A percentile compares a stretch with the other conserved stretches of the same genome.
Conservation (phyloP, 1,140 invertebrate species). For the Steinernema khuongi region DNA sequence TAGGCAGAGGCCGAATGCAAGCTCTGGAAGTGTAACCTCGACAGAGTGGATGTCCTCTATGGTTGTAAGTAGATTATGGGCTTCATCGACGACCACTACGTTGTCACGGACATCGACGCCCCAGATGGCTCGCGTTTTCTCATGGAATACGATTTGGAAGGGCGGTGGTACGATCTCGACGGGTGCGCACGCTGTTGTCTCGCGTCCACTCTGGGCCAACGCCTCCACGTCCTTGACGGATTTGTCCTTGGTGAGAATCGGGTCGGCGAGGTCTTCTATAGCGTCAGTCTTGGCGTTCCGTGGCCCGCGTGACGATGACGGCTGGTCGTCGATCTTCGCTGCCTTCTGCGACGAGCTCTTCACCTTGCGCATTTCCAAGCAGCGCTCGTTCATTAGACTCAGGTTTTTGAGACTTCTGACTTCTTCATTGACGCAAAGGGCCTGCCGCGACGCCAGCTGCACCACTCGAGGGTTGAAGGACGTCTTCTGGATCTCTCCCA, state of each 20-base stretch:
- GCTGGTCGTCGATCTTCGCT: constrained; percentile 66
- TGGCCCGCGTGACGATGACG: constrained; percentile 74
- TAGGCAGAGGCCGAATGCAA: constrained; percentile 62
- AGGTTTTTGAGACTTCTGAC: constrained; percentile 73
- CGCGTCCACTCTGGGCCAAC: neutral
- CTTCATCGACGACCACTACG: constrained; percentile 89
- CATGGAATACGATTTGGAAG: constrained; percentile 73
- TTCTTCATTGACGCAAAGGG: constrained; percentile 80
- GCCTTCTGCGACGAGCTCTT: constrained; percentile 70
- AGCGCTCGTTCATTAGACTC: constrained; percentile 85
- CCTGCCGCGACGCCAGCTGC: constrained; percentile 81
- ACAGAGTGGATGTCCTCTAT: constrained; percentile 78
- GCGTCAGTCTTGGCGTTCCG: constrained; percentile 65
- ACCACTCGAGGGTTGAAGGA: constrained; percentile 71
- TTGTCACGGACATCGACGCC: constrained; percentile 78
- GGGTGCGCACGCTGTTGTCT: constrained; percentile 38
- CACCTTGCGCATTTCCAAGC: constrained; percentile 78
- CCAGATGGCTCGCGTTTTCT: constrained; percentile 73
- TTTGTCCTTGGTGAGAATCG: constrained; percentile 29
- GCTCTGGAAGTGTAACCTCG: constrained; percentile 64
- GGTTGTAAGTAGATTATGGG: constrained; percentile 88
- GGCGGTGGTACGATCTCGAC: constrained; percentile 60
- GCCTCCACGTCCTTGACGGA: neutral
- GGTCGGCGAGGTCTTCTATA: constrained; percentile 48
- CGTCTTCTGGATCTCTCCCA: constrained; percentile 80